A percentile compares a stretch with the other conserved stretches of the same genome.
phyloP scores from a whole-genome alignment of 2,888 invertebrate species.

The Andrena trimmerana region DNA sequence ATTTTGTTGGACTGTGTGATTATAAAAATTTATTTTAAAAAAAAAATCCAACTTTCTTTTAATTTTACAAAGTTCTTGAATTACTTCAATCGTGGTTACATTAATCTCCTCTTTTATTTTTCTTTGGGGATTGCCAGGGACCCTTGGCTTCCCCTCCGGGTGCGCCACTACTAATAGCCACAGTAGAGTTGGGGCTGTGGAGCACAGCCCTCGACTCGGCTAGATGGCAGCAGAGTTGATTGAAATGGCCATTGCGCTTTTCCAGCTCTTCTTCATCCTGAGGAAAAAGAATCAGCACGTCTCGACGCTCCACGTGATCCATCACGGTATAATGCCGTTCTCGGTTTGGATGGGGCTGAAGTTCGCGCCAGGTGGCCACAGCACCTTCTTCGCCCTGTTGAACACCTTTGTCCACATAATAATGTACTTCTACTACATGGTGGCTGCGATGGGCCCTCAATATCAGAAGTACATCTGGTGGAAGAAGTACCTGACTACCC shows the following conservation, averaged over 20 bases:
- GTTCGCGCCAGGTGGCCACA: slow-evolving; percentile 98
- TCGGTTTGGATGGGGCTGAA: slow-evolving; percentile 97
- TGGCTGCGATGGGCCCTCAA: slow-evolving; percentile 96
- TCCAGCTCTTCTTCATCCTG: slow-evolving; percentile 94
- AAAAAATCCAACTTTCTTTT: too few relatives aligned
- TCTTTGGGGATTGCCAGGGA: too few relatives aligned
- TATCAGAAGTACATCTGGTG: slow-evolving; percentile 98
- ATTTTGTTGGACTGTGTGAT: too few relatives aligned
- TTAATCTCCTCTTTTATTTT: too few relatives aligned
- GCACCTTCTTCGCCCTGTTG: slow-evolving; percentile 97
- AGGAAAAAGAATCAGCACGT: slow-evolving; percentile 98
- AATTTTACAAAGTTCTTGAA: too few relatives aligned
- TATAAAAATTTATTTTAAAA: too few relatives aligned
- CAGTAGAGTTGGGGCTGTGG: too few relatives aligned
- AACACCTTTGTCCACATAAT: slow-evolving; percentile 98
- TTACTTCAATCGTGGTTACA: too few relatives aligned
- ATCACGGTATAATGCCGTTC: slow-evolving; percentile 98
- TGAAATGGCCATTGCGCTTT: slow-evolving; percentile 55
- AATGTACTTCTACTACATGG: slow-evolving; percentile 99
- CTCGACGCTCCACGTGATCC: slow-evolving; percentile 97
- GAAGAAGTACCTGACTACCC: slow-evolving; percentile 97
- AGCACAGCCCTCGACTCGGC: too few relatives aligned
- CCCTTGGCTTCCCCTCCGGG: too few relatives aligned
- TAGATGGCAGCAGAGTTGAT: too few relatives aligned
- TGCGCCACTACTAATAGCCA: too few relatives aligned